Evolutionary conservation across 2,888 invertebrate genomes (phyloP).

Genomic region (Aleiodes alternator): DNA sequence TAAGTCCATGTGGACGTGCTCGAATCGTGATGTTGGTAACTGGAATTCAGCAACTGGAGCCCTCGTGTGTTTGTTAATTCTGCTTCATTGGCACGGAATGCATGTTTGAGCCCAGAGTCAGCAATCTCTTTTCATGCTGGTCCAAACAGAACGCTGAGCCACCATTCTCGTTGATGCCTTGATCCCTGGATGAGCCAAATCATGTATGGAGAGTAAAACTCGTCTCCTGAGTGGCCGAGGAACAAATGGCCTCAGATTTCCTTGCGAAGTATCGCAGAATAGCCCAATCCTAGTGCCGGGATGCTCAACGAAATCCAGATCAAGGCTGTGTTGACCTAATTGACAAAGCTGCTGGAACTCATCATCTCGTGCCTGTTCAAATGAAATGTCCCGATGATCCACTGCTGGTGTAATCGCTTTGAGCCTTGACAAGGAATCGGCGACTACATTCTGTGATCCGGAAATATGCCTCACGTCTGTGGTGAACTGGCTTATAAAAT

Average conservation of each 20-base stretch:
- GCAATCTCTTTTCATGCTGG: not conserved
- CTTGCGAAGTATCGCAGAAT: no score
- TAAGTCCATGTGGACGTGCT: constrained; percentile 3
- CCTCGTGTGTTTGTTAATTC: not conserved
- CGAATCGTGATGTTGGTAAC: not conserved
- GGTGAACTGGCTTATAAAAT: constrained; percentile 11
- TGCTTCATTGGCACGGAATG: not conserved
- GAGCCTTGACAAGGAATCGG: not conserved
- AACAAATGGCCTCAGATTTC: no score
- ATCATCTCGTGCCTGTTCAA: not conserved
- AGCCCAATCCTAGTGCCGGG: not conserved
- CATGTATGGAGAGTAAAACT: no score
- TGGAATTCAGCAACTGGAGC: not conserved
- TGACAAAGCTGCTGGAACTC: not conserved
- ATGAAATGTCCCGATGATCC: not conserved
- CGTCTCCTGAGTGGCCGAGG: no score
- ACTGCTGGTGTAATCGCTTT: not conserved
- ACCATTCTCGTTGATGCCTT: no score
- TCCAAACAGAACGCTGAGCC: constrained; percentile 1
- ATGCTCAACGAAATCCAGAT: not conserved
- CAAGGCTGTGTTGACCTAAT: not conserved
- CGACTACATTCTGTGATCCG: no score
- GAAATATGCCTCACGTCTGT: constrained; percentile 1
- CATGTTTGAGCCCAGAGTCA: constrained; percentile 3
- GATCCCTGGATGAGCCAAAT: no score